A percentile compares a stretch with the other conserved stretches of the same genome.
Evolutionary conservation across 2,888 invertebrate species (phyloP).

Genomic region (Syrphus vitripennis): DNA sequence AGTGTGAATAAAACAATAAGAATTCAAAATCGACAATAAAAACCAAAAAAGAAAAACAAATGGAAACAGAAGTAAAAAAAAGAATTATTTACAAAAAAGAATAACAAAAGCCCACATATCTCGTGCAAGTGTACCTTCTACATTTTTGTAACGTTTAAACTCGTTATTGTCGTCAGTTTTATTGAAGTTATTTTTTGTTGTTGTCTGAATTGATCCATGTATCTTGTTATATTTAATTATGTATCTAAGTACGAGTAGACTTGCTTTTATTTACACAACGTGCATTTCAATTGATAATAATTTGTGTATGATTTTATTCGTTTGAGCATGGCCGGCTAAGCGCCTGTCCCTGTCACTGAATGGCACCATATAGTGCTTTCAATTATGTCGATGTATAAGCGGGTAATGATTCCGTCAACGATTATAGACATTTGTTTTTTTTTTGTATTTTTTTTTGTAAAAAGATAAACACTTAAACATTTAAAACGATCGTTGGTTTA

Average conservation of each 20-base stretch:
- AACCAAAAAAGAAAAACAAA: neutral
- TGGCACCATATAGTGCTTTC: conserved; percentile 2
- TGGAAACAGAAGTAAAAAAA: neutral
- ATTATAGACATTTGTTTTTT: neutral
- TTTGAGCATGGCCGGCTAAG: conserved; percentile 43
- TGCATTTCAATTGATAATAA: conserved; percentile 1
- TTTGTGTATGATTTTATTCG: conserved; percentile 23
- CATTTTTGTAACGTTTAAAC: neutral
- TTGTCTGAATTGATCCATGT: neutral
- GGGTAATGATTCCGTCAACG: neutral
- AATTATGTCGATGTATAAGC: neutral
- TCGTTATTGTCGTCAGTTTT: conserved; percentile 4
- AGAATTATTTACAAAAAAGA: conserved; percentile 12
- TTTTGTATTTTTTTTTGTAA: no score
- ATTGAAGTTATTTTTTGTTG: neutral
- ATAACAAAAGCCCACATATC: neutral
- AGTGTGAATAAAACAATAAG: conserved; percentile 19
- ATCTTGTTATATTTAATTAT: conserved; percentile 20
- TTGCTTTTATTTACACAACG: conserved; percentile 2
- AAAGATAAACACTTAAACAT: neutral
- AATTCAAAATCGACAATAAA: neutral
- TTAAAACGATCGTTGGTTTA: neutral
- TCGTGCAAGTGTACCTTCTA: neutral
- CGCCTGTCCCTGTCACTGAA: conserved; percentile 43
- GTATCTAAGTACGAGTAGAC: neutral